These are phyloP conservation scores for Leucopsar rothschildi DNA, from an alignment of 2,113 vertebrate species.

Conservation along the genomic window DNA sequence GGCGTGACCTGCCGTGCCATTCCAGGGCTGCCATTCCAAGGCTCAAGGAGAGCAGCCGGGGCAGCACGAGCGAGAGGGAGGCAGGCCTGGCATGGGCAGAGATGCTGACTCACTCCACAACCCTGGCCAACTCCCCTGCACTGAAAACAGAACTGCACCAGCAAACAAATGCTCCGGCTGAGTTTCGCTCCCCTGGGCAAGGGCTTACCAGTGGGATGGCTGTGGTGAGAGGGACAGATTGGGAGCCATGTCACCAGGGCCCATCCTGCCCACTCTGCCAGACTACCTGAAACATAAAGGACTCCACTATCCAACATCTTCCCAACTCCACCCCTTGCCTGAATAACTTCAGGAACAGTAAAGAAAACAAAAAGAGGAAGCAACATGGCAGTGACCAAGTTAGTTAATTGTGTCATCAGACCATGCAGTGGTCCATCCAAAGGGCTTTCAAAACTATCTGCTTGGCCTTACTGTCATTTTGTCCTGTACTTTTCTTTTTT, in stretches of 20 bases:
- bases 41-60: accelerated
- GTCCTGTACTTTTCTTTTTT: neutral
- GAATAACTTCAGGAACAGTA: neutral
- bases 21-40: neutral
- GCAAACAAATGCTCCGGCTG: neutral
- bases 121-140: neutral
- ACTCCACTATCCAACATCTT: neutral
- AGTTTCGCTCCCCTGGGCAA: neutral
- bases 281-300: neutral
- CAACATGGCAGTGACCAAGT: neutral
- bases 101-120: slow-evolving; percentile 10
- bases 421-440: neutral
- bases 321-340: neutral
- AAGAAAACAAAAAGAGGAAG: neutral
- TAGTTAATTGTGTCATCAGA: neutral
- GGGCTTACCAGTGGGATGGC: neutral
- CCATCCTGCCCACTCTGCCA: neutral
- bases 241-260: neutral
- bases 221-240: accelerated
- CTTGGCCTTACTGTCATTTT: neutral
- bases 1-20: neutral
- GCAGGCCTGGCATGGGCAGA: neutral
- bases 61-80: neutral
- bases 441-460: neutral
- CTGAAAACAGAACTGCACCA: neutral